A percentile compares a stretch with the other conserved stretches of the same genome.
Evolutionary conservation across 2,797 vertebrate genomes (phyloP).

Genomic region (Sylvilagus floridanus): DNA sequence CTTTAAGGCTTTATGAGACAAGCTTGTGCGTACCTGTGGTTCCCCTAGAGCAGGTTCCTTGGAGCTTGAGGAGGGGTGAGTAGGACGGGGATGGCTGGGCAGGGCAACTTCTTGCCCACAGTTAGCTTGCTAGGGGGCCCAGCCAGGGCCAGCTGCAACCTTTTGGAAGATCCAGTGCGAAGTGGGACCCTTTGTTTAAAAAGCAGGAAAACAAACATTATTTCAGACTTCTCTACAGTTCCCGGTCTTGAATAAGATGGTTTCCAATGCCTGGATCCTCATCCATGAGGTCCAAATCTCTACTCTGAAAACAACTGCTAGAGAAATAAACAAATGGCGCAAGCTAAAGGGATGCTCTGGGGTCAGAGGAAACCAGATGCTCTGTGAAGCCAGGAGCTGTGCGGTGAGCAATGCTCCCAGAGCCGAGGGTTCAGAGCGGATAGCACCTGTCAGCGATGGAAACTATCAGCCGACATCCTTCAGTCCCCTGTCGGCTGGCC

Average conservation of each 20-base stretch:
- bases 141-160: no score
- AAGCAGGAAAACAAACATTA: neutral
- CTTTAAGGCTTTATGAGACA: neutral
- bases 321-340: neutral
- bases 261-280: neutral
- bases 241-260: neutral
- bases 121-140: no score
- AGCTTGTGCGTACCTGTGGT: no score
- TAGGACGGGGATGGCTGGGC: no score
- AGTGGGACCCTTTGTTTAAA: no score
- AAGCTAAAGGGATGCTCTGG: neutral
- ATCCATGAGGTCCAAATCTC: neutral
- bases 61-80: no score
- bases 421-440: neutral
- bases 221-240: neutral
- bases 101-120: no score
- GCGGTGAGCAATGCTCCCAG: rapidly evolving
- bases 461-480: neutral
- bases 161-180: no score
- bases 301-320: neutral
- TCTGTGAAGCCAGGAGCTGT: neutral
- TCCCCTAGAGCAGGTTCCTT: no score
- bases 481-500: neutral
- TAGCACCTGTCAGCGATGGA: neutral
- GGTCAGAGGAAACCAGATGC: neutral